phyloP scores from a whole-genome alignment of 2,888 invertebrate genomes.

The Polydrusus cervinus region DNA sequence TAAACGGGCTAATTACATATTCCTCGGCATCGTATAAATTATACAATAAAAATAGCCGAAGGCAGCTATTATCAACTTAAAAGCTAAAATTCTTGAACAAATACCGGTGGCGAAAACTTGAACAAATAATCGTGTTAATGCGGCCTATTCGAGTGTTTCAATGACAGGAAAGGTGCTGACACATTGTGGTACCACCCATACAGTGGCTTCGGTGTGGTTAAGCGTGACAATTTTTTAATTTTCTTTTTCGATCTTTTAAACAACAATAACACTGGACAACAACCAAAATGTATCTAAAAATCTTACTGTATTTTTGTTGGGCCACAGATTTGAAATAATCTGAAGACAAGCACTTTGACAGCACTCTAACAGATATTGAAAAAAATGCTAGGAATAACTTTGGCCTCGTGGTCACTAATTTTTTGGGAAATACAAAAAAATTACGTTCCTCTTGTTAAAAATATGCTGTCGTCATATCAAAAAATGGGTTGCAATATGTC shows the following conservation, averaged over 20 bases:
- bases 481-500: too few relatives aligned
- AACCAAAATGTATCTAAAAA: too few relatives aligned
- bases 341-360: too few relatives aligned
- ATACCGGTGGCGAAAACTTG: slow-evolving; percentile 59
- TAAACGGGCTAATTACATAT: slow-evolving; percentile 23
- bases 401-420: too few relatives aligned
- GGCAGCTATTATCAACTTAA: slow-evolving; percentile 60
- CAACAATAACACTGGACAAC: too few relatives aligned
- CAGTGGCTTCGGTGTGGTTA: slow-evolving; percentile 31
- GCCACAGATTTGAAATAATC: too few relatives aligned
- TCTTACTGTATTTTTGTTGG: too few relatives aligned
- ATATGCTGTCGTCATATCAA: too few relatives aligned
- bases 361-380: too few relatives aligned
- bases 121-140: slow-evolving; percentile 60
- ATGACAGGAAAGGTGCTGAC: slow-evolving; percentile 61
- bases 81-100: slow-evolving; percentile 58
- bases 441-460: too few relatives aligned
- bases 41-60: slow-evolving; percentile 52
- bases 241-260: background rate
- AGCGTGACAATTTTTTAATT: background rate
- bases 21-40: slow-evolving; percentile 41
- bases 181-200: slow-evolving; percentile 57
- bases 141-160: slow-evolving; percentile 55
- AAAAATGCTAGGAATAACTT: too few relatives aligned
- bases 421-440: too few relatives aligned